Evolutionary conservation across 1,140 invertebrate genomes (phyloP).

Genomic region (Pseudomyrmex concolor): DNA sequence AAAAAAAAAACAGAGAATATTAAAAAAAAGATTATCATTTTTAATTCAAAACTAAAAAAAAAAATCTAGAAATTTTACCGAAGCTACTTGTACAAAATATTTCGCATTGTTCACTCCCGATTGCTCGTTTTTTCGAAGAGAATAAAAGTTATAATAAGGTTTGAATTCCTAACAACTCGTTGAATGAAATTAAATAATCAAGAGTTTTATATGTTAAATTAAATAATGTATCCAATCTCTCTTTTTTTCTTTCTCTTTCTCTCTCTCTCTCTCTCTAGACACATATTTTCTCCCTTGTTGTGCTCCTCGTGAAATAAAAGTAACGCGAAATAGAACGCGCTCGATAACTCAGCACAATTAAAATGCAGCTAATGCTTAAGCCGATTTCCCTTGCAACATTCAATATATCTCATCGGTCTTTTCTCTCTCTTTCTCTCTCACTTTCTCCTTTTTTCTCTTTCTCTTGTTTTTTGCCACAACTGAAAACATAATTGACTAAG

Average conservation of each 20-base stretch:
- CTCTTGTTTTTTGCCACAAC: background rate
- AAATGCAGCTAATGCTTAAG: slow-evolving; percentile 40
- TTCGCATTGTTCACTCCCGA: background rate
- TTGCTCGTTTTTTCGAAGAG: background rate
- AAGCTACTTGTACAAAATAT: too few relatives aligned
- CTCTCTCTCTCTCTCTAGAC: too few relatives aligned
- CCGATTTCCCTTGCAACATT: slow-evolving; percentile 32
- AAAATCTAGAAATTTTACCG: background rate
- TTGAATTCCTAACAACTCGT: background rate
- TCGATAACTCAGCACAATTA: slow-evolving; percentile 31
- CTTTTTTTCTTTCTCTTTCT: too few relatives aligned
- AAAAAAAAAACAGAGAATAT: background rate
- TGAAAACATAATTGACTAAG: slow-evolving; percentile 40
- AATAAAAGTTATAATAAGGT: too few relatives aligned
- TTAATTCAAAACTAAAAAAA: background rate
- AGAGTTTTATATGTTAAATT: background rate
- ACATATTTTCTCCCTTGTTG: background rate
- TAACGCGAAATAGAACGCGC: background rate
- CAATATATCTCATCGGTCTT: background rate
- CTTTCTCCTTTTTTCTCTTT: background rate
- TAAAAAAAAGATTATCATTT: background rate
- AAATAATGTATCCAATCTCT: too few relatives aligned
- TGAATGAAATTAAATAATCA: background rate
- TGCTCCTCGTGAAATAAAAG: background rate
- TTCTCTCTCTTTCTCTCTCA: background rate